These are phyloP conservation scores for Prinia subflava DNA, from an alignment of 2,113 vertebrate species.

Conservation along the genomic window DNA sequence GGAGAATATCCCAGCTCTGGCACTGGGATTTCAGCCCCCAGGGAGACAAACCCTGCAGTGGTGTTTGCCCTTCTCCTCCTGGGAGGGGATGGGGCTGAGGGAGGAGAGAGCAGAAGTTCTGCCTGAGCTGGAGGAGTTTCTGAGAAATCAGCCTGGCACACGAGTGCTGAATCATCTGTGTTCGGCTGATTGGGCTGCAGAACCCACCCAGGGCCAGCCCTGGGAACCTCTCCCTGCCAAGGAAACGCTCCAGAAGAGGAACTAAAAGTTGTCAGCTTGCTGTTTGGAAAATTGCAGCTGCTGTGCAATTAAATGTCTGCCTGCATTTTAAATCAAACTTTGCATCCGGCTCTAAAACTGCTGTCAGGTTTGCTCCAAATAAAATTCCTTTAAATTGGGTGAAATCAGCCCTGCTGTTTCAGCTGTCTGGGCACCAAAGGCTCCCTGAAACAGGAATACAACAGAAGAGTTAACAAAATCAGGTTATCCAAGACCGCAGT, in stretches of 20 bases:
- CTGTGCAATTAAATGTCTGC: background rate
- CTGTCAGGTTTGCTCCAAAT: background rate
- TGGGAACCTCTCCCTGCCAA: background rate
- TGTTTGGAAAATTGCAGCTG: background rate
- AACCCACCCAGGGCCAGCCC: background rate
- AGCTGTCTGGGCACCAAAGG: background rate
- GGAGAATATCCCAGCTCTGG: rapidly evolving
- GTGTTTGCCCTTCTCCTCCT: rapidly evolving
- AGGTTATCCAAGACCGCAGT: background rate
- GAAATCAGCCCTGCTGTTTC: background rate
- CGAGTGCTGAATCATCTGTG: background rate
- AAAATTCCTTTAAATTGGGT: background rate
- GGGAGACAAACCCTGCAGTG: rapidly evolving
- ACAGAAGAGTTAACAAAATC: background rate
- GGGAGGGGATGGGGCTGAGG: rapidly evolving
- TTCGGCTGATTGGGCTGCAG: rapidly evolving
- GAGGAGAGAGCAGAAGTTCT: background rate
- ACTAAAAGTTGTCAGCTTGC: background rate
- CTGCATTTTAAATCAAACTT: background rate
- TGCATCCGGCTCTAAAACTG: background rate
- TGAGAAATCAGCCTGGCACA: background rate
- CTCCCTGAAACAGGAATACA: background rate
- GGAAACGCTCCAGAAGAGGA: background rate
- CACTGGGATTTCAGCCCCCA: rapidly evolving
- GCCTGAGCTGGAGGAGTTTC: background rate